These are phyloP conservation scores for Macrobrachium nipponense DNA, from an alignment of 1,140 invertebrate genomes.

Conservation along the genomic window DNA sequence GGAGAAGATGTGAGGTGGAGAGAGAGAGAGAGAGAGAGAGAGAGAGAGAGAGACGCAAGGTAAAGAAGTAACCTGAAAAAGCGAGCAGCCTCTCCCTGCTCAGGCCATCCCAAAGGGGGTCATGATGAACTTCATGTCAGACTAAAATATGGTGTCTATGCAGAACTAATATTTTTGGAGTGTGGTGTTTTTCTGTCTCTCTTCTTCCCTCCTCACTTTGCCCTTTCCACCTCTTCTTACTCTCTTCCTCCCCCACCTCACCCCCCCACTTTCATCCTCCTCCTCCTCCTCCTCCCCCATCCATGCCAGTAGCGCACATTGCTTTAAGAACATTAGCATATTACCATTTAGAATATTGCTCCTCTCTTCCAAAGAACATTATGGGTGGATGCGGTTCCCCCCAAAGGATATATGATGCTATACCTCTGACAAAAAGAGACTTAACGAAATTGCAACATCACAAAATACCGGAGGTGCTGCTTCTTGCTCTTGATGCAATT, in stretches of 20 bases:
- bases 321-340: background rate
- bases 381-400: no score
- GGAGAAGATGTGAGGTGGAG: background rate
- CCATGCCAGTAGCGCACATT: background rate
- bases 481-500: no score
- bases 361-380: background rate
- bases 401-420: no score
- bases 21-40: conserved; percentile 32
- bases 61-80: no score
- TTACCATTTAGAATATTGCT: background rate
- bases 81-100: background rate
- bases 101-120: background rate
- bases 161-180: no score
- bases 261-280: background rate
- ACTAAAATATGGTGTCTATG: no score
- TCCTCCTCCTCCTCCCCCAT: background rate
- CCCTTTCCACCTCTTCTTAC: background rate
- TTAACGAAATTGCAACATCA: no score
- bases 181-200: background rate
- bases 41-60: background rate
- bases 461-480: no score
- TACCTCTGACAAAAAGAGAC: no score
- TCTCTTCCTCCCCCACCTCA: background rate
- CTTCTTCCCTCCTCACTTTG: background rate
- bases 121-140: no score